These are phyloP conservation scores for Exephanes ischioxanthus DNA, from an alignment of 2,888 invertebrate species.

Conservation along the genomic window DNA sequence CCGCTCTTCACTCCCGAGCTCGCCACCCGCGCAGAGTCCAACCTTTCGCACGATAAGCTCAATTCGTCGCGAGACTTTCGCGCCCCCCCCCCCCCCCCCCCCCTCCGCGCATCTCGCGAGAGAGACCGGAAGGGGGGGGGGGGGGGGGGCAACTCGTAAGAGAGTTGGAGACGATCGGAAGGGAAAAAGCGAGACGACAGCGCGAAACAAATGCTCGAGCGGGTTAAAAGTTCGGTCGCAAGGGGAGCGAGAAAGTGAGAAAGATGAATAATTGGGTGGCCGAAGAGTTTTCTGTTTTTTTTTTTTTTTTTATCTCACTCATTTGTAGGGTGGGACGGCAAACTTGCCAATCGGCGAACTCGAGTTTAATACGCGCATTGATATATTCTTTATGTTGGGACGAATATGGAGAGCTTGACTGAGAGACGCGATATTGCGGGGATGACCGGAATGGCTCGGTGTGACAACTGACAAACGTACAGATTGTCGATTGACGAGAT, in stretches of 20 bases:
- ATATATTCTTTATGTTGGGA: not conserved
- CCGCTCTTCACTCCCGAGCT: slow-evolving; percentile 15
- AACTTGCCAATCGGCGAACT: slow-evolving; percentile 55
- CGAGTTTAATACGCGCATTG: not conserved
- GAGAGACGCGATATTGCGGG: not conserved
- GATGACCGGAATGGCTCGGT: too few species aligned
- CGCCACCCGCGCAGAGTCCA: slow-evolving; percentile 22
- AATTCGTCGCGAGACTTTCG: slow-evolving; percentile 61
- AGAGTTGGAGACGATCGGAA: not conserved
- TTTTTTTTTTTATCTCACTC: not conserved
- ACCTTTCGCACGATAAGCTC: slow-evolving; percentile 65
- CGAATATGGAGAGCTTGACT: not conserved
- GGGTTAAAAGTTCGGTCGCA: slow-evolving; percentile 29
- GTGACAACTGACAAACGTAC: too few species aligned
- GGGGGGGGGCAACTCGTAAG: not conserved
- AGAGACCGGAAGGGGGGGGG: slow-evolving; percentile 16
- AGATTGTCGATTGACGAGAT: too few species aligned
- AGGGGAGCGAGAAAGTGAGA: slow-evolving; percentile 42
- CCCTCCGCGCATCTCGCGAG: slow-evolving; percentile 8
- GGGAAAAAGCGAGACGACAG: slow-evolving; percentile 50
- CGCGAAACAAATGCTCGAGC: slow-evolving; percentile 43
- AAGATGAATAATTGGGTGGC: slow-evolving; percentile 60
- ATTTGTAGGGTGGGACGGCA: not conserved
- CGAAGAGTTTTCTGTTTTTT: slow-evolving; percentile 21
- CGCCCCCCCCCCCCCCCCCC: not conserved